Percentiles rank a stretch among this genome's conserved stretches.
phyloP scores from a whole-genome alignment of 1,140 invertebrate genomes.

The Chionoecetes opilio region DNA sequence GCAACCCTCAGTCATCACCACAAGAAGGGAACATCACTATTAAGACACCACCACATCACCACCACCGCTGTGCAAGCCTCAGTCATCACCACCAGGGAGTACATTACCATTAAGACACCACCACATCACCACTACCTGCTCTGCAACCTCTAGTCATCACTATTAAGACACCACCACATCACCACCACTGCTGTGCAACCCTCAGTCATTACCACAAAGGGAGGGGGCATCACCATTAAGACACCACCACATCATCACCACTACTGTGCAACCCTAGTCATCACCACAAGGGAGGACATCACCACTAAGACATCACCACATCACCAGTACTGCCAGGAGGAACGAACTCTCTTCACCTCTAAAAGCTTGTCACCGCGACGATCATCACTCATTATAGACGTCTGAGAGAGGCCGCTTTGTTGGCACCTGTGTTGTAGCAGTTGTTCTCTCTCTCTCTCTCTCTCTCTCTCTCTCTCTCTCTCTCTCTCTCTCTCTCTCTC shows the following conservation, averaged over 20 bases:
- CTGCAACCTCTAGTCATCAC: not conserved
- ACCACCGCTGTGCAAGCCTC: slow-evolving; percentile 21
- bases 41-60: not conserved
- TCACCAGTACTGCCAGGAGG: not conserved
- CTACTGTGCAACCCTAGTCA: not conserved
- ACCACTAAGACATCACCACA: not conserved
- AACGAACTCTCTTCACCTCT: not conserved
- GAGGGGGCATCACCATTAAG: slow-evolving; percentile 31
- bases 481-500: slow-evolving; percentile 22
- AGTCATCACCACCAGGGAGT: not conserved
- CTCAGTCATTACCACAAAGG: not conserved
- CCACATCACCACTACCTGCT: slow-evolving; percentile 31
- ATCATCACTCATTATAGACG: not conserved
- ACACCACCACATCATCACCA: not conserved
- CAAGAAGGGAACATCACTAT: slow-evolving; percentile 29
- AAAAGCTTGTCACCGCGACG: not conserved
- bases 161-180: slow-evolving; percentile 1
- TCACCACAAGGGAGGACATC: no score
- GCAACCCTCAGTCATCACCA: not conserved
- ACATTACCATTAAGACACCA: slow-evolving; percentile 31
- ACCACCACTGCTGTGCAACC: slow-evolving; percentile 25
- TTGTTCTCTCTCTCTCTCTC: not conserved
- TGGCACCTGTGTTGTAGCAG: not conserved
- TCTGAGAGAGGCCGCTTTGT: not conserved
- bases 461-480: slow-evolving; percentile 41